Percentiles rank a stretch among this genome's conserved stretches.
These are phyloP conservation scores for Aporrectodea caliginosa DNA, from an alignment of 1,140 invertebrate genomes.

Conservation along the genomic window DNA sequence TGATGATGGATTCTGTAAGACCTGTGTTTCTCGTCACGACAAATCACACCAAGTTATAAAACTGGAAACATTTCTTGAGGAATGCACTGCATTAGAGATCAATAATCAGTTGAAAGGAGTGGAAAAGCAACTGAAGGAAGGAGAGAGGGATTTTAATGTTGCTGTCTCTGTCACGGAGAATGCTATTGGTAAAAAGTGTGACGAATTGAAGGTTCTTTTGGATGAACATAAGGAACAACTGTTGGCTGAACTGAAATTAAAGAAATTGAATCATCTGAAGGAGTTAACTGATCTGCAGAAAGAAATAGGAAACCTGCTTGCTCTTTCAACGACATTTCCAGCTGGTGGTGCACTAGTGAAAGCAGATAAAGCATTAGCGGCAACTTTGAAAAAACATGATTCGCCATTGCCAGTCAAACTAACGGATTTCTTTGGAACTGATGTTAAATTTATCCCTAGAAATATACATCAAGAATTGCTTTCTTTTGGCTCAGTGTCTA, in stretches of 20 bases:
- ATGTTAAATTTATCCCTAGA: neutral
- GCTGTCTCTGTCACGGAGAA: neutral
- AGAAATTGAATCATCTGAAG: neutral
- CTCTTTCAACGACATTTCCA: too few relatives aligned
- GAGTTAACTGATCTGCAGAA: neutral
- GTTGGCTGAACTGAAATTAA: neutral
- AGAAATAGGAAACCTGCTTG: neutral
- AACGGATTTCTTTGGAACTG: neutral
- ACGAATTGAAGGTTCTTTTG: neutral
- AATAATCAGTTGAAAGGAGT: neutral
- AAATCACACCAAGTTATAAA: neutral
- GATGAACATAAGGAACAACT: neutral
- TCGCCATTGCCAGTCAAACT: neutral
- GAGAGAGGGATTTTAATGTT: neutral
- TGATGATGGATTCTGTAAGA: neutral
- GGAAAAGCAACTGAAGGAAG: neutral
- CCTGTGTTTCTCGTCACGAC: neutral
- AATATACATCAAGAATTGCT: neutral
- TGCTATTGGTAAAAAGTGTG: neutral
- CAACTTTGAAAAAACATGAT: too few relatives aligned
- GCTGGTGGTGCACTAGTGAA: neutral
- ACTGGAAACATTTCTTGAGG: neutral
- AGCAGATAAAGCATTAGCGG: neutral
- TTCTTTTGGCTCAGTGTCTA: neutral
- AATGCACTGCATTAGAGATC: neutral